Evolutionary conservation across 2,888 invertebrate genomes (phyloP), one percentile per base, ranked within the genome.

Genomic region (Pimpla rufipes): DNA sequence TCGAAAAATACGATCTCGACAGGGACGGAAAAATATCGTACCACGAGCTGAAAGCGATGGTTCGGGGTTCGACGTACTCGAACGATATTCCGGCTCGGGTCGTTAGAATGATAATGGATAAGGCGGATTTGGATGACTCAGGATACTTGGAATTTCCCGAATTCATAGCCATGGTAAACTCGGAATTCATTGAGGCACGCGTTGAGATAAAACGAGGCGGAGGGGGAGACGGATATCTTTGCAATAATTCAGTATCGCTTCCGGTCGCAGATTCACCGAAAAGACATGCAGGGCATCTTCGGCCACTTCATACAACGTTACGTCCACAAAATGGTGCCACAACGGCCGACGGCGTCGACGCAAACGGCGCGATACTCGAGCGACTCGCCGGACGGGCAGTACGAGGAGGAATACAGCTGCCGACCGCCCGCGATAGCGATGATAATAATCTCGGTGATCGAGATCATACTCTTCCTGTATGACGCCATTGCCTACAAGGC

Each of bases 371-470:
- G 93, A 85, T 90, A 88, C 23, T 91, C 92, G 5, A 90, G 93
- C 77, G 94, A 94, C 83, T 93, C 85, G 70, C 91, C 92, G 10
- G 97, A 97, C 94, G 97, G 96, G 2, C 96, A 96, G 6, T 98
- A 98, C 93, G 97, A 98, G 90, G 97, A 98, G 89, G 97, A 98
- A 92, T 99, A 99, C 94, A 96, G 96, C 83, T 98, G 99, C 91
- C 96, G 96, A 92, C 99, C 99, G 13, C 99, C 99, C 0, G 96
- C 97, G 0, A 91, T 99, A 74, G 97, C 98, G 91, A 98, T 99
- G 97, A 95, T 98, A 85, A 94, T 98, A 83, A 96, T 99, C 89
- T 98, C 98, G 4, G 90, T 98, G 80, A 94, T 98, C 87, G 98
- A 99, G 95, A 98, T 98, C 87, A 94, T 96, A 29, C 94, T 96